Percentiles rank a stretch among this genome's conserved stretches.
Evolutionary conservation across 2,888 invertebrate species (phyloP).

Genomic region (Caenorhabditis virilis): DNA sequence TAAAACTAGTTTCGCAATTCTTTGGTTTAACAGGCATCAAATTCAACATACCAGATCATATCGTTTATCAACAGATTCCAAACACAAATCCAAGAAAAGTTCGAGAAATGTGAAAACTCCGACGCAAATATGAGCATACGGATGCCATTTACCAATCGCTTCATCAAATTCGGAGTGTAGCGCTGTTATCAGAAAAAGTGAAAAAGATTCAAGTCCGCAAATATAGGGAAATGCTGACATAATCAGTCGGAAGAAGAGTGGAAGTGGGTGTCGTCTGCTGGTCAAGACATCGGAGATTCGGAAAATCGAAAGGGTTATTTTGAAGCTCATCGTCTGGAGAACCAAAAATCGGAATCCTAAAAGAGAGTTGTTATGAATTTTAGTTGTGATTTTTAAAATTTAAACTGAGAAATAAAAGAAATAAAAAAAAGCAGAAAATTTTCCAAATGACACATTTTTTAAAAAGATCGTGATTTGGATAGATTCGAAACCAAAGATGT

Average conservation of each 20-base stretch:
- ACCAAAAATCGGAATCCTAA: constrained; percentile 21
- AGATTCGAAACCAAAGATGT: too few species aligned
- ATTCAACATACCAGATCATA: constrained; percentile 15
- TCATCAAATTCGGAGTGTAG: constrained; percentile 26
- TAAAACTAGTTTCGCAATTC: too few species aligned
- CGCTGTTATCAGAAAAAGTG: constrained; percentile 20
- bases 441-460: too few species aligned
- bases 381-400: too few species aligned
- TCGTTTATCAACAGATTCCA: constrained; percentile 20
- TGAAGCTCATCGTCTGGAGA: constrained; percentile 31
- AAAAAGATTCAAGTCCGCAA: constrained; percentile 16
- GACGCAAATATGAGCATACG: constrained; percentile 16
- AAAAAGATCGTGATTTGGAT: too few species aligned
- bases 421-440: too few species aligned
- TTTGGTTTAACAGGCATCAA: too few species aligned
- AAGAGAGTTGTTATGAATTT: too few species aligned
- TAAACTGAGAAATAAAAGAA: too few species aligned
- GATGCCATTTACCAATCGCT: constrained; percentile 21
- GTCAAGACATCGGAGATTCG: constrained; percentile 25
- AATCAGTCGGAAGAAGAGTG: constrained; percentile 15
- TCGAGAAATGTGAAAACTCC: constrained; percentile 28
- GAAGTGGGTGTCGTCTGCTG: constrained; percentile 4
- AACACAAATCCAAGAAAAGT: constrained; percentile 25
- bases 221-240: constrained; percentile 13
- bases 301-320: constrained; percentile 28